A percentile compares a stretch with the other conserved stretches of the same genome.
Conservation (phyloP, 2,888 invertebrate genomes). For the Luperina testacea region DNA sequence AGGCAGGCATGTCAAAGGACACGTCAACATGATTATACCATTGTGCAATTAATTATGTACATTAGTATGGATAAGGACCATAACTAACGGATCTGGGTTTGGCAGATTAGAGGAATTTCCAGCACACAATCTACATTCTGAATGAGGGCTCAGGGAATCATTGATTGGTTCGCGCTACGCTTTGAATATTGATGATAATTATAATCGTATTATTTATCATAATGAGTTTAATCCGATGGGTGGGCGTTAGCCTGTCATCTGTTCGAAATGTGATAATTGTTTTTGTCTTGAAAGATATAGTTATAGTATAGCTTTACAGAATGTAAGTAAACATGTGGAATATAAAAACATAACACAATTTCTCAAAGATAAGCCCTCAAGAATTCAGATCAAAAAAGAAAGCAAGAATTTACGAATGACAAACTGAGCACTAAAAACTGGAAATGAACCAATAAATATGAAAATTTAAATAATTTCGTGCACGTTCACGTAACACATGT, state of each 20-base stretch:
- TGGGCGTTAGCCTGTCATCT: neutral
- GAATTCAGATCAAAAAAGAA: constrained; percentile 24
- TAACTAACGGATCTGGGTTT: constrained; percentile 40
- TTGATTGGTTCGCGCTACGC: constrained; percentile 33
- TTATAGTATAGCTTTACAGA: neutral
- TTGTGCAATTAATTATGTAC: constrained; percentile 59
- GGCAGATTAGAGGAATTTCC: constrained; percentile 44
- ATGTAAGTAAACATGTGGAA: neutral
- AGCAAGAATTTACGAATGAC: constrained; percentile 24
- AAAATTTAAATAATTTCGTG: constrained; percentile 21
- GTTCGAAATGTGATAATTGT: neutral
- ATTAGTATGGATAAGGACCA: constrained; percentile 45
- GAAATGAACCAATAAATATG: constrained; percentile 42
- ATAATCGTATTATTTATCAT: constrained; percentile 35
- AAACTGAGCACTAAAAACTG: constrained; percentile 26
- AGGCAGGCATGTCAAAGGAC: constrained; percentile 7
- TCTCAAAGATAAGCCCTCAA: constrained; percentile 2
- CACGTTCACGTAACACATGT: constrained; percentile 22
- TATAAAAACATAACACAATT: neutral
- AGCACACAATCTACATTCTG: constrained; percentile 52
- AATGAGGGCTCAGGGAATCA: constrained; percentile 41
- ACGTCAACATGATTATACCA: constrained; percentile 52
- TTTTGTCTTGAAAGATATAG: constrained; percentile 3
- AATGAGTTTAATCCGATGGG: constrained; percentile 26
- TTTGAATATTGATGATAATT: constrained; percentile 47